phyloP scores from a whole-genome alignment of 2,888 invertebrate species.

The Lycophotia porphyrea region DNA sequence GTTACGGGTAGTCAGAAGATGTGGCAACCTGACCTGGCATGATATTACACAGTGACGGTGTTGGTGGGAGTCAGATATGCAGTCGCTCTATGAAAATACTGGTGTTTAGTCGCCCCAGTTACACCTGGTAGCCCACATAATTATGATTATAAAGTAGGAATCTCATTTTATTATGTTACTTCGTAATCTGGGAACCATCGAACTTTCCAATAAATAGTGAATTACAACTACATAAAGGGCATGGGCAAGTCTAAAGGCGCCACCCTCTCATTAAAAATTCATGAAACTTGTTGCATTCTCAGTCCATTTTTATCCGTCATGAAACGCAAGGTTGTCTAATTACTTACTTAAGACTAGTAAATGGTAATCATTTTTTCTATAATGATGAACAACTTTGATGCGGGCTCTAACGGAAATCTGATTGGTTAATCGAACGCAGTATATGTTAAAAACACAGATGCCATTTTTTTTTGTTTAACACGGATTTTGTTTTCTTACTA shows the following conservation, averaged over 20 bases:
- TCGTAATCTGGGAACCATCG: not conserved
- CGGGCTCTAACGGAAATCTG: not conserved
- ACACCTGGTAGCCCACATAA: not conserved
- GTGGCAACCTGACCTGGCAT: not conserved
- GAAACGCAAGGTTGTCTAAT: constrained; percentile 4
- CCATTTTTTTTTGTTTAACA: not conserved
- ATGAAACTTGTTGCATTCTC: constrained; percentile 42
- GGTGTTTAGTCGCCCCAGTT: not conserved
- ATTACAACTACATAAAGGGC: not conserved
- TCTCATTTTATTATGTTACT: not conserved
- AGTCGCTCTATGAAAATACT: not conserved
- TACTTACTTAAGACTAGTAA: constrained; percentile 3
- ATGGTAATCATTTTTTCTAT: constrained; percentile 24
- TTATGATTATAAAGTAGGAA: not conserved
- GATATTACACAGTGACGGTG: not conserved
- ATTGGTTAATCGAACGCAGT: not conserved
- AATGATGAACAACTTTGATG: constrained; percentile 1
- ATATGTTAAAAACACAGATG: constrained; percentile 11
- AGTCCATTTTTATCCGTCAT: constrained; percentile 11
- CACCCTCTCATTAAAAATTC: constrained; percentile 20
- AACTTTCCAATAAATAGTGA: not conserved
- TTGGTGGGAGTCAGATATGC: not conserved
- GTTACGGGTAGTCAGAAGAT: not conserved
- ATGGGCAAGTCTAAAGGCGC: not conserved
- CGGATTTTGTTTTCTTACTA: not conserved